Percentiles rank a stretch among this genome's conserved stretches.
These are phyloP conservation scores for Oxygymnocypris stewartii DNA, from an alignment of 2,113 vertebrate species.

Conservation along the genomic window DNA sequence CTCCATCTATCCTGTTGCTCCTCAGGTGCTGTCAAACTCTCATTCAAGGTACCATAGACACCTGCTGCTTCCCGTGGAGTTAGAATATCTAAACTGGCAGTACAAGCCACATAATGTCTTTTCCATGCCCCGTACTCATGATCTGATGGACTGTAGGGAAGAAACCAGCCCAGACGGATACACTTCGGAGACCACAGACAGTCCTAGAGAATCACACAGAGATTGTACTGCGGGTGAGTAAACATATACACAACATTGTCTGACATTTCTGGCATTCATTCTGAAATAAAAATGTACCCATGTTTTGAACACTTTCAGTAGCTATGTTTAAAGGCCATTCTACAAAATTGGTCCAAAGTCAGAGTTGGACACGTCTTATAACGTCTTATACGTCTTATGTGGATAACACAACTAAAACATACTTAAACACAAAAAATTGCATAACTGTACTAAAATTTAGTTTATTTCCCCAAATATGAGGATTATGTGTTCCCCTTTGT, in stretches of 20 bases:
- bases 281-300: not conserved
- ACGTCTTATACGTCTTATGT: no score
- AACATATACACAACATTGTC: not conserved
- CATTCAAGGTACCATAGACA: conserved; percentile 72
- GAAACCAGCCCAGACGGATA: conserved; percentile 79
- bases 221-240: not conserved
- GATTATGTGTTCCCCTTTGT: no score
- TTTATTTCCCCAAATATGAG: no score
- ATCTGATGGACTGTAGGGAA: conserved; percentile 73
- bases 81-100: conserved; percentile 71
- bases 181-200: conserved; percentile 80
- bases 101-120: conserved; percentile 74
- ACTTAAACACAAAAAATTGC: no score
- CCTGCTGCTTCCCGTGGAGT: conserved; percentile 72
- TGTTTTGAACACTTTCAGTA: not conserved
- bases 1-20: conserved; percentile 71
- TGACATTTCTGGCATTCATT: not conserved
- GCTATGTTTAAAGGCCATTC: not conserved
- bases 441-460: no score
- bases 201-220: conserved; percentile 66
- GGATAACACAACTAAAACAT: no score
- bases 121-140: conserved; percentile 80
- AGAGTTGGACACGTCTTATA: no score
- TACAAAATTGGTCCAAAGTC: no score
- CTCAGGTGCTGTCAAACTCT: conserved; percentile 61